phyloP scores from a whole-genome alignment of 1,140 invertebrate species.

The Ceratosolen solmsi region DNA sequence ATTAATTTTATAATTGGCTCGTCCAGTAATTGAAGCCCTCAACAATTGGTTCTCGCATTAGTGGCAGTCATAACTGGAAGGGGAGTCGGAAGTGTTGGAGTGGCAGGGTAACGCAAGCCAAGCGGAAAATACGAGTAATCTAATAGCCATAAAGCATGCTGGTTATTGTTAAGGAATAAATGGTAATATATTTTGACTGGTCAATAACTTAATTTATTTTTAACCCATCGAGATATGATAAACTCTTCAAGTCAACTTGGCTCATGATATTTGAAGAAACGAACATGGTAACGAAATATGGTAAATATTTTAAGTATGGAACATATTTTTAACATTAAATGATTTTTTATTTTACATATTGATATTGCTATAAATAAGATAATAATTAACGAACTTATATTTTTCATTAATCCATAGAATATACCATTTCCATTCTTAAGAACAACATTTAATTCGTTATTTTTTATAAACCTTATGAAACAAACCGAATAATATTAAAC shows the following conservation, averaged over 20 bases:
- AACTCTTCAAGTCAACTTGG: no score
- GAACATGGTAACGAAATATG: no score
- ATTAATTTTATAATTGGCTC: slow-evolving; percentile 61
- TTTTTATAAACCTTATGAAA: not conserved
- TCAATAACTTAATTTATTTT: no score
- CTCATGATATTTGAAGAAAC: no score
- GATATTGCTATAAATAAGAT: no score
- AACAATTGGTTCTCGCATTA: not conserved
- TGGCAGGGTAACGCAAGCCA: not conserved
- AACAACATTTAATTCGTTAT: not conserved
- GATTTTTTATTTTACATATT: not conserved
- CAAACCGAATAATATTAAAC: no score
- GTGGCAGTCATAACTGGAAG: not conserved
- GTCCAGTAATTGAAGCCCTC: slow-evolving; percentile 56
- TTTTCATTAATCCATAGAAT: not conserved
- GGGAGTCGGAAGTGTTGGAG: not conserved
- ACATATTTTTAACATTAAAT: no score
- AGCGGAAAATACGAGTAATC: not conserved
- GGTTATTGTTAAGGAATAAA: not conserved
- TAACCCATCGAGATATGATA: no score
- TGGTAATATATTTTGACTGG: not conserved
- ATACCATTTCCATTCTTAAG: not conserved
- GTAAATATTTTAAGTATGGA: no score
- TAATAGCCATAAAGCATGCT: not conserved
- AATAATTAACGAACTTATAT: not conserved